Base-by-base conservation (phyloP, 2,113 vertebrate genomes). In the Odocoileus hemionus region DNA sequence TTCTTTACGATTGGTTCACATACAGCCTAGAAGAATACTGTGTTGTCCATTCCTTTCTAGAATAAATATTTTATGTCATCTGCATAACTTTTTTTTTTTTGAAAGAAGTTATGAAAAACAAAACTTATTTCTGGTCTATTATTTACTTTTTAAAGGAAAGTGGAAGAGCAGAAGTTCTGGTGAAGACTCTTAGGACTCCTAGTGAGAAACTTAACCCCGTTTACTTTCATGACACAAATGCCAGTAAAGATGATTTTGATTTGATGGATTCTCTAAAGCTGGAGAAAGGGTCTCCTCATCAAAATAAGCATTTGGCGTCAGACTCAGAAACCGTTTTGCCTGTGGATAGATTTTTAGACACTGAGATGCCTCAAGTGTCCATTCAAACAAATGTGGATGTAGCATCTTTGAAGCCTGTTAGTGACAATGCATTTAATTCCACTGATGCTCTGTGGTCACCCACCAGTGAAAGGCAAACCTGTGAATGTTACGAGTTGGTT, bases 371-470 rank as follows among this genome's bases (percentile, higher is more conserved):
- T 61, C 67, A 98, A 87, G 92, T 96, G 30, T 96, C 54, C 55
- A 36, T 94, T 61, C 82, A 88, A 82, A 94, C 94, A 93, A 70
- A 64, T 33, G 97, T 70, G 52, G 93, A 99, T 79, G 94, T 97
- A 67, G 57, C 70, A 30, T 98, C 98, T 97, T 83, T 67, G 47
- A 97, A 96, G 7, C 97, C 97, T 58, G 64, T 97, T 93, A 84
- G 23, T 89, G 97, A 92, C 7, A 64, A 57, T 91, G 36, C 76
- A 76, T 78, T 74, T 30, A 98, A 99, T 89, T 98, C 99, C 90
- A 98, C 99, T 92, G 96, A 99, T 67, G 97, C 98, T 78, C 99
- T 99, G 94, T 98, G 99, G 94, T 99, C 99, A 92, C 99, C 99
- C 97, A 97, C 98, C 93, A 98, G 97, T 87, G 97, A 98, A 64